Evolutionary conservation across 2,113 vertebrate species (phyloP).

Genomic region (Syngnathus floridae): DNA sequence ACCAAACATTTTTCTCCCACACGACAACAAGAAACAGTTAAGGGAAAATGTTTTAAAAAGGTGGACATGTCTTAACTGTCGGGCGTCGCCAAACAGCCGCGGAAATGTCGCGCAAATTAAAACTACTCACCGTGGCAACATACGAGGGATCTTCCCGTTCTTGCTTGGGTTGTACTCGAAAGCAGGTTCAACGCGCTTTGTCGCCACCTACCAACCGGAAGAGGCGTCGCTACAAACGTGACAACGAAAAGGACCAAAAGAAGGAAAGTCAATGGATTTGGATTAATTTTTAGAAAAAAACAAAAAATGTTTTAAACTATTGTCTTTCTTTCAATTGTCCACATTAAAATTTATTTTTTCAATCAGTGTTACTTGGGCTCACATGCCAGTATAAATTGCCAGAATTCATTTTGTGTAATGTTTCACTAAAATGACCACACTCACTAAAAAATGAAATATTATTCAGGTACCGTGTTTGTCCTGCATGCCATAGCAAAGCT

Average conservation of each 20-base stretch:
- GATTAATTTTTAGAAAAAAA: too few species aligned
- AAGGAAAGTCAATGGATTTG: too few species aligned
- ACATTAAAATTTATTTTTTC: too few species aligned
- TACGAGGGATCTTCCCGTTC: slow-evolving; percentile 6
- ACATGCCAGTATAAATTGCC: too few species aligned
- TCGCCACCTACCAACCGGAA: neutral
- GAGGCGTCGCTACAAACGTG: neutral
- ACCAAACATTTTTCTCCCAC: neutral
- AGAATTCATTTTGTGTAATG: too few species aligned
- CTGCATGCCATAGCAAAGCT: too few species aligned
- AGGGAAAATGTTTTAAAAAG: neutral
- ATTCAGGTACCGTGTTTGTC: too few species aligned
- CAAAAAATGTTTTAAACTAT: too few species aligned
- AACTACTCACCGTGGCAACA: slow-evolving; percentile 29
- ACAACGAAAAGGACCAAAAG: neutral
- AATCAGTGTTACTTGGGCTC: too few species aligned
- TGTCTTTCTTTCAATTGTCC: too few species aligned
- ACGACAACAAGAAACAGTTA: fast-evolving
- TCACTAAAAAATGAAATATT: too few species aligned
- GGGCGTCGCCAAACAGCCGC: fast-evolving
- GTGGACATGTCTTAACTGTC: neutral
- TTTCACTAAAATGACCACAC: too few species aligned
- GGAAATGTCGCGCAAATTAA: neutral
- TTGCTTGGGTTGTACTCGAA: neutral
- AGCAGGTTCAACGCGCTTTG: neutral